Base-by-base conservation (phyloP, 2,113 vertebrate species). In the Otocyon megalotis region DNA sequence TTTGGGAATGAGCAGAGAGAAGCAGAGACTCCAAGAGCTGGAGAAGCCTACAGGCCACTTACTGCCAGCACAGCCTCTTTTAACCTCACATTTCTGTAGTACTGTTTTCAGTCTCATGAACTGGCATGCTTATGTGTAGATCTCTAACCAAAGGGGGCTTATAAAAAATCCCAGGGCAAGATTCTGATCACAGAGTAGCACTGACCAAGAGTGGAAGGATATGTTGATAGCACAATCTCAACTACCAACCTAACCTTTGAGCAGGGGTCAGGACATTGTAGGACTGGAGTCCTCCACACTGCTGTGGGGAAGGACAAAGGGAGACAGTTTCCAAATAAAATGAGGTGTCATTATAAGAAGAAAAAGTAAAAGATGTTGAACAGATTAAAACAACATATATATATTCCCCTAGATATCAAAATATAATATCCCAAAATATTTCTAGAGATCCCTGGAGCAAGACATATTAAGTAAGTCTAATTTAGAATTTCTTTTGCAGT, bases 401-500 rank as follows among this genome's bases (percentile, higher is more conserved):
- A 60, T 0, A 24, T 37, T 20, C 15, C 9, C 69, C 54, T 8
- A 50, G 5, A 71, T 81, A 37, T 65, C 53, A 90, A 93, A 76
- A 91, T 81, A 10, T 50, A 83, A 22, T 87, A n/a, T 24, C 95
- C 74, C 90, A 17, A 89, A 67, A 77, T 69, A 50, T 71, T 71
- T 87, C 30, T 56, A 63, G 26, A 50, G 2, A 54, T 94, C 26
- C 2, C 6, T 85, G 35, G 54, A 85, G 43, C 14, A 60, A 86
- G 11, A n/a, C 2, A 76, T 43, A 84, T 74, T 63, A 74, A 81
- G 28, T 50, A 87, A 80, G 12, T 83, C 96, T 96, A 92, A 65
- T 93, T 96, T 88, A 81, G 76, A 90, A 53, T 71, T 94, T 95
- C 13, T 88, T 95, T 96, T n/a, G 63, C 10, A 72, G 88, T 71